A percentile compares a stretch with the other conserved stretches of the same genome.
These are phyloP conservation scores for Helicoverpa assulta DNA, from an alignment of 2,888 invertebrate genomes.

Conservation along the genomic window DNA sequence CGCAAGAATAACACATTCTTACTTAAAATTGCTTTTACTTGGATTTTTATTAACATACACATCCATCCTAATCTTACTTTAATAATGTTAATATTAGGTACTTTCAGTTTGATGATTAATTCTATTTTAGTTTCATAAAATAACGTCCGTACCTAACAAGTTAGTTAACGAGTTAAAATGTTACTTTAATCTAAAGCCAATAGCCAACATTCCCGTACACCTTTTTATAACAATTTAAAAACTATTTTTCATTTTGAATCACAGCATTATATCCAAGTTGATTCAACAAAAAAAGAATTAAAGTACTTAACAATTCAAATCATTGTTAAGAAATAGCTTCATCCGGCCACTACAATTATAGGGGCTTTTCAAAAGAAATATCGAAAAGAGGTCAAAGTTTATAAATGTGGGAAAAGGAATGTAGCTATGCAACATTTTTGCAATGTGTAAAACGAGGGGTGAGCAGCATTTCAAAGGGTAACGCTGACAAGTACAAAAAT, in stretches of 20 bases:
- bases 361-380: constrained; percentile 53
- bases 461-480: constrained; percentile 1
- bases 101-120: no score
- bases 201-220: background rate
- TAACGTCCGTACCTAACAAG: no score
- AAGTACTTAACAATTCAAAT: constrained; percentile 38
- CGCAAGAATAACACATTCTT: no score
- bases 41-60: no score
- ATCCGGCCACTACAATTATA: constrained; percentile 56
- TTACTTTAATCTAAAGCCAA: no score
- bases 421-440: constrained; percentile 19
- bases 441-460: constrained; percentile 11
- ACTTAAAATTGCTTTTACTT: no score
- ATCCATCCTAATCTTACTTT: no score
- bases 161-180: no score
- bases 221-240: constrained; percentile 6
- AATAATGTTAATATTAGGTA: no score
- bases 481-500: background rate
- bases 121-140: no score
- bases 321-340: constrained; percentile 55
- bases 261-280: constrained; percentile 36
- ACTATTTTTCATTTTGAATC: constrained; percentile 25
- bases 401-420: constrained; percentile 12
- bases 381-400: constrained; percentile 38
- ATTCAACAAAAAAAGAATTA: constrained; percentile 51